Conservation (phyloP, 2,888 invertebrate genomes). For the Cremastinae sp. region DNA sequence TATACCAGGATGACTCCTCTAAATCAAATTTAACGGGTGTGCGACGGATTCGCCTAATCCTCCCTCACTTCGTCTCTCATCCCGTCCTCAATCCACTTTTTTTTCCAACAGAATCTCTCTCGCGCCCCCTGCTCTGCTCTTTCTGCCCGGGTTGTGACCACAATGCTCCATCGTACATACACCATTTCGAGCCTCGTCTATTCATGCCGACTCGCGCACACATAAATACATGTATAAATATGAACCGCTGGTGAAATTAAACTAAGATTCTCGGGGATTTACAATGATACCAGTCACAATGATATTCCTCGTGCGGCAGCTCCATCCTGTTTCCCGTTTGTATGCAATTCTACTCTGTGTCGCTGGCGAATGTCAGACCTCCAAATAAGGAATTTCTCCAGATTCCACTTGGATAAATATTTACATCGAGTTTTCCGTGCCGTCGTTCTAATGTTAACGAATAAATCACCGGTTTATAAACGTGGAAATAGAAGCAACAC, state of each 20-base stretch:
- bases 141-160: neutral
- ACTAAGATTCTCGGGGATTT: slow-evolving; percentile 51
- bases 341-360: slow-evolving; percentile 18
- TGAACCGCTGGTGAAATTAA: slow-evolving; percentile 26
- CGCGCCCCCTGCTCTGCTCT: slow-evolving; percentile 1
- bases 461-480: neutral
- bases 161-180: slow-evolving; percentile 2
- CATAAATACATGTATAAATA: neutral
- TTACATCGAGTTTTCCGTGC: slow-evolving; percentile 40
- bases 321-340: neutral
- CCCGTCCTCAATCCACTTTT: slow-evolving; percentile 18
- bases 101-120: slow-evolving; percentile 19
- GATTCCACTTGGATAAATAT: slow-evolving; percentile 51
- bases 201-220: neutral
- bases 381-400: slow-evolving; percentile 31
- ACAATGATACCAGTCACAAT: slow-evolving; percentile 46
- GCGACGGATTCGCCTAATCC: slow-evolving; percentile 55
- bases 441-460: neutral
- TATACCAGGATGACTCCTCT: slow-evolving; percentile 46
- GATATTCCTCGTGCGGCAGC: slow-evolving; percentile 26
- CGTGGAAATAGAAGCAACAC: no score
- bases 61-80: slow-evolving; percentile 42
- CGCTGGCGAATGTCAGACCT: slow-evolving; percentile 7
- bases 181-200: slow-evolving; percentile 13
- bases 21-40: slow-evolving; percentile 62